Conservation (phyloP, 1,140 invertebrate genomes). For the Drosophila elegans region DNA sequence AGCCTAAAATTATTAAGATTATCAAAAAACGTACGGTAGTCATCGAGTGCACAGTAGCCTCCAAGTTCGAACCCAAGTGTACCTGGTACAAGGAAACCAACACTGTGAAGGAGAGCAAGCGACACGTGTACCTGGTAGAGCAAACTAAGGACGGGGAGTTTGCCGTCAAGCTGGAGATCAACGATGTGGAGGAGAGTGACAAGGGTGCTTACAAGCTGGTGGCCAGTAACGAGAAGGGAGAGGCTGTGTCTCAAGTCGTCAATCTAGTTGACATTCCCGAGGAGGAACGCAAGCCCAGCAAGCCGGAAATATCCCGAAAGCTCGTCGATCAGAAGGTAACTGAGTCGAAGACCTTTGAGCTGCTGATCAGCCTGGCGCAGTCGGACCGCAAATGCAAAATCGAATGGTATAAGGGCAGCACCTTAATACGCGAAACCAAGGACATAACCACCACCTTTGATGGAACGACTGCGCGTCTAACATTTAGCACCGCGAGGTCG, state of each 20-base stretch:
- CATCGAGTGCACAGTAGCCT: constrained; percentile 95
- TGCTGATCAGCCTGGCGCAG: constrained; percentile 89
- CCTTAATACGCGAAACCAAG: constrained; percentile 89
- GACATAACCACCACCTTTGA: constrained; percentile 91
- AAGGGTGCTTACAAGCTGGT: constrained; percentile 96
- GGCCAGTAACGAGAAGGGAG: constrained; percentile 96
- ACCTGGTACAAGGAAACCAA: constrained; percentile 95
- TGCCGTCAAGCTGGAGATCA: constrained; percentile 94
- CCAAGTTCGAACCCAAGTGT: constrained; percentile 94
- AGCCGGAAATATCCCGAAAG: constrained; percentile 90
- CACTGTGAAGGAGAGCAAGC: constrained; percentile 90
- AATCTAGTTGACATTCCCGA: constrained; percentile 93
- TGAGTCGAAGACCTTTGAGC: constrained; percentile 92
- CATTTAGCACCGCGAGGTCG: constrained; percentile 89
- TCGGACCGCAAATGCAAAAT: constrained; percentile 91
- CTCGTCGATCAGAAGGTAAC: constrained; percentile 89
- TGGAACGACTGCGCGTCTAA: constrained; percentile 91
- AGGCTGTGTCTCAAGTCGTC: constrained; percentile 95
- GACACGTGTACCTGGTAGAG: constrained; percentile 72
- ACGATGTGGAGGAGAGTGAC: constrained; percentile 90
- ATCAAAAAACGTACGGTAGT: constrained; percentile 95
- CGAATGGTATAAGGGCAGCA: constrained; percentile 94
- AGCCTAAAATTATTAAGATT: constrained; percentile 94
- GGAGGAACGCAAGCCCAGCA: constrained; percentile 82
- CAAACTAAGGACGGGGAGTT: constrained; percentile 88